Conservation (phyloP, 2,888 invertebrate genomes). For the Loripinus fragilis region DNA sequence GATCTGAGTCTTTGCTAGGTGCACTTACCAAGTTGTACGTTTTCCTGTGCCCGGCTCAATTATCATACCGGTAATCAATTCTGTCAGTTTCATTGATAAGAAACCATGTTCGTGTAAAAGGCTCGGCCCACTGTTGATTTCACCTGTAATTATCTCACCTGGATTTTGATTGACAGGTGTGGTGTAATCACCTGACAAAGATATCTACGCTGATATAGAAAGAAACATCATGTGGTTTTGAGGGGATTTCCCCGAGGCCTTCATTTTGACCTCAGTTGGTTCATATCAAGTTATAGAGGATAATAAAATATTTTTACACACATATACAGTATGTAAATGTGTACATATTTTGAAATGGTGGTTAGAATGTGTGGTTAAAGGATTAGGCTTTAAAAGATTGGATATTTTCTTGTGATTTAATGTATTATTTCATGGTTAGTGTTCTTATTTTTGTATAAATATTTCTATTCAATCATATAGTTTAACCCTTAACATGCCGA, state of each 20-base stretch:
- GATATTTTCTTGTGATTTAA: too few species aligned
- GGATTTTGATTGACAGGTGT: slow-evolving; percentile 15
- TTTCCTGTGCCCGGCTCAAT: too few species aligned
- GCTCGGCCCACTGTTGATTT: not conserved
- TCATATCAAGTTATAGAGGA: not conserved
- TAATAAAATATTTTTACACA: not conserved
- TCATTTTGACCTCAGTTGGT: not conserved
- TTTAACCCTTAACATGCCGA: too few species aligned
- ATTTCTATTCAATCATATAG: too few species aligned
- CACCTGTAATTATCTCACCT: slow-evolving; percentile 15
- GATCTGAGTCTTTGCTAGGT: too few species aligned
- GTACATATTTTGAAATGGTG: too few species aligned
- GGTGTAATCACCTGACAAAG: slow-evolving; percentile 11
- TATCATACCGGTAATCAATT: not conserved
- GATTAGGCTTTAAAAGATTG: too few species aligned
- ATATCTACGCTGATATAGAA: not conserved
- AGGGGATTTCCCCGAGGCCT: not conserved
- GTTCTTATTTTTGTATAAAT: too few species aligned
- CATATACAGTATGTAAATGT: too few species aligned
- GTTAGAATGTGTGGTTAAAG: too few species aligned
- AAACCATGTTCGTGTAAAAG: not conserved
- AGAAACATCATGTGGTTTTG: not conserved
- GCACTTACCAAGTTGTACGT: too few species aligned
- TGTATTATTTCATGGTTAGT: too few species aligned
- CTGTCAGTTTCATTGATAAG: not conserved